Base-by-base conservation (phyloP, 2,113 vertebrate species). In the Bolborhynchus lineola region DNA sequence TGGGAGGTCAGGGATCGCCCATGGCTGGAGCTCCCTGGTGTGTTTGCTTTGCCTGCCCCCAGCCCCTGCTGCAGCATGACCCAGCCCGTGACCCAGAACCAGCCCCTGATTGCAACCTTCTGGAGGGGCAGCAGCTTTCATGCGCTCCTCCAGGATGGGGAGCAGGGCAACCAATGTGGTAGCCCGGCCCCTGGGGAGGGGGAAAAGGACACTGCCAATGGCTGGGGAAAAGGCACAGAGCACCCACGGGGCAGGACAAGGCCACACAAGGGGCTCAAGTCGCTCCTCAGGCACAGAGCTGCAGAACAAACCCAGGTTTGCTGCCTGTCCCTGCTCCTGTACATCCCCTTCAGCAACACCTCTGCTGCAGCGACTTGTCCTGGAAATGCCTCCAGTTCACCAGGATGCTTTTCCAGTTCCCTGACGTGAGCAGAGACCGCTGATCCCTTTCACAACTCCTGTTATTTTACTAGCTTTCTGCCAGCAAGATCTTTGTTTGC, bases 71-170 rank as follows among this genome's bases (percentile, higher is more conserved):
- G 41, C 97, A 97, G 95, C 87, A 86, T 98, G 98, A 98, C 98
- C 98, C 49, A 11, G 92, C 57, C 93, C 3, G 19, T 98, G 98
- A 98, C 98, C 98, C 97, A 44, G 84, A 97, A 90, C 97, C 95
- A 85, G 52, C 92, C 97, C 96, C 94, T 98, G 98, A 98, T 98
- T 98, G 97, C 97, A 98, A 98, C 97, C 97, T 98, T 98, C 97
- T 98, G 98, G 95, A 93, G 94, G 93, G 77, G n/a, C 78, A 86
- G 92, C 70, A 55, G 83, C 80, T 95, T 86, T 97, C 77, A 94
- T 31, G 82, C 12, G 7, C 85, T 86, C 86, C 86, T 83, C 59
- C 26, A 24, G 96, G 80, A 52, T 23, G 39, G 57, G 81, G 59
- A 18, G 37, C 33, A 28, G 1, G 3, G 20, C 69, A 29, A 19